These are phyloP conservation scores for Caerostris darwini DNA, from an alignment of 1,140 invertebrate genomes.

Conservation along the genomic window DNA sequence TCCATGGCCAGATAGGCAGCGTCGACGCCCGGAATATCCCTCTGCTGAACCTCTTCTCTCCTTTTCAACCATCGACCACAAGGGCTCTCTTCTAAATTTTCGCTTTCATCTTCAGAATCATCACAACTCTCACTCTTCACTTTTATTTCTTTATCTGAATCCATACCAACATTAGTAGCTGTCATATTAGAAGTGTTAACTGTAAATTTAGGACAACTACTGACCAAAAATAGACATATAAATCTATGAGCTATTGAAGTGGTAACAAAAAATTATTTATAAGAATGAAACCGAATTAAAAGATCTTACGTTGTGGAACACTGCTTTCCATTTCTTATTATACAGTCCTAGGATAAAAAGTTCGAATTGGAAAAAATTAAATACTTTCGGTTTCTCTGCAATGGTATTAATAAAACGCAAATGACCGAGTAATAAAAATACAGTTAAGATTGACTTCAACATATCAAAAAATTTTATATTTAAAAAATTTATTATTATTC, in stretches of 20 bases:
- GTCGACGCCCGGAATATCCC: constrained; percentile 99
- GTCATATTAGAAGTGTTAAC: constrained; percentile 11
- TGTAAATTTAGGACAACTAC: not conserved
- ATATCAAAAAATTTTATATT: too few species aligned
- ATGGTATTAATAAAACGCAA: not conserved
- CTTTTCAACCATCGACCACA: constrained; percentile 99
- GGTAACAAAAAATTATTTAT: not conserved
- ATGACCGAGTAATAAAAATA: not conserved
- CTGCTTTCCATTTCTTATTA: not conserved
- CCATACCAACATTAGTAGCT: constrained; percentile 15
- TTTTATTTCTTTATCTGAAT: constrained; percentile 62
- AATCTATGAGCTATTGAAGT: not conserved
- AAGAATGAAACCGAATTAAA: constrained; percentile 52
- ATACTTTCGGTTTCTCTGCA: not conserved
- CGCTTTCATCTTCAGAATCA: constrained; percentile 96
- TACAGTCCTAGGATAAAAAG: not conserved
- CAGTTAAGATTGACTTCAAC: not conserved
- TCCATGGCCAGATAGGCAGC: constrained; percentile 99
- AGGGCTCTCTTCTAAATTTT: constrained; percentile 96
- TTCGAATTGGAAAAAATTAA: not conserved
- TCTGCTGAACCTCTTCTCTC: constrained; percentile 97
- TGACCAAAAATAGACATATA: not conserved
- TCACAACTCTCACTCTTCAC: constrained; percentile 82
- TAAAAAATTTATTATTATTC: too few species aligned
- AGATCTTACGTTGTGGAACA: constrained; percentile 59